Percentiles rank a stretch among this genome's conserved stretches.
phyloP scores from a whole-genome alignment of 2,888 invertebrate genomes.

The Coronaproctus castanopsis region DNA sequence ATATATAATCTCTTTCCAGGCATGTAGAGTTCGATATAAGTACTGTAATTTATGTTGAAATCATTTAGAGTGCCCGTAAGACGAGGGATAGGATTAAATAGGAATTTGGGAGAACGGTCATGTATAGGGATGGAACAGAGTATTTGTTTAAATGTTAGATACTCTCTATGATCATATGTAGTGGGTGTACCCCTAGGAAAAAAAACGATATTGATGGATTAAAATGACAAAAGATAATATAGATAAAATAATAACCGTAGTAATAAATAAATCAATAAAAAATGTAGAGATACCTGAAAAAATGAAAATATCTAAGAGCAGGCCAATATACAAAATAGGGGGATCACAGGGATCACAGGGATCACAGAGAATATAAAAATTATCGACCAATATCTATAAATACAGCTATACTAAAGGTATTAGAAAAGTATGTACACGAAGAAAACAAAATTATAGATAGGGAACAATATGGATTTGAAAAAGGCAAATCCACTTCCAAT shows the following conservation, averaged over 20 bases:
- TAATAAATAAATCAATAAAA: not conserved
- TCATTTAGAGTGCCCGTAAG: too few relatives aligned
- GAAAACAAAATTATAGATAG: not conserved
- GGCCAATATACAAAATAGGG: not conserved
- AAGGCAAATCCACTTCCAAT: not conserved
- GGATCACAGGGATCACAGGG: too few relatives aligned
- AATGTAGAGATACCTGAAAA: not conserved
- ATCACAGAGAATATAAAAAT: not conserved
- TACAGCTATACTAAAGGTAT: not conserved
- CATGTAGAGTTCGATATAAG: too few relatives aligned
- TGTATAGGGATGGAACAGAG: too few relatives aligned
- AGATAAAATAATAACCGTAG: not conserved
- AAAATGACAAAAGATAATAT: not conserved
- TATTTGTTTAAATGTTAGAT: too few relatives aligned
- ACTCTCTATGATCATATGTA: too few relatives aligned
- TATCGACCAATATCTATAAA: not conserved
- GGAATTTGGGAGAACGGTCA: too few relatives aligned
- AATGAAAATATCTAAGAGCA: not conserved
- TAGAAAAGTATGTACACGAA: not conserved
- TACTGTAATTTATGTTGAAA: too few relatives aligned
- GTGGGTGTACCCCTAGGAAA: too few relatives aligned
- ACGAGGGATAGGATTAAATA: too few relatives aligned
- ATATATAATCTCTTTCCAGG: too few relatives aligned
- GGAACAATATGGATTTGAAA: not conserved
- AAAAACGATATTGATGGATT: too few relatives aligned